Evolutionary conservation across 1,140 invertebrate genomes (phyloP), one percentile per base, ranked within the genome.

Genomic region (Drosophila ficusphila): DNA sequence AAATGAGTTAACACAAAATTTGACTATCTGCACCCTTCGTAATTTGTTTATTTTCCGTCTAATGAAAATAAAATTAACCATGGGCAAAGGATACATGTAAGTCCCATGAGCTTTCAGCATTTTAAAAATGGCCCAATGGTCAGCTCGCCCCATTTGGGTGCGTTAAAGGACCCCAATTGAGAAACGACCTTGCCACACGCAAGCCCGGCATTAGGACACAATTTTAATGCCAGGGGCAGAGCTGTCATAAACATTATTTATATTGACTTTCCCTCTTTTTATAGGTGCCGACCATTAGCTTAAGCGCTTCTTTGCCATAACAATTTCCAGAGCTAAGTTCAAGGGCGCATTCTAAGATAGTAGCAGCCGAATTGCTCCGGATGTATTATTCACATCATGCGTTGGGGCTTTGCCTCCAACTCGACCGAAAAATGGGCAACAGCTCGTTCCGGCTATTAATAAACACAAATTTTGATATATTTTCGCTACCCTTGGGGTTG

Each of bases 391-490:
- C 64, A 56, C 64, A 46, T 69, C 65, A 68, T 69, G 65, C 62
- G 62, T 69, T 39, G 42, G 67, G 42, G 27, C 44, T 65, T 81
- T 76, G 39, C 54, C 51, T 54, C 56, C 46, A 53, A 39, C 56
- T 56, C 41, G 21, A 12, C 19, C 36, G 52, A 67, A 57, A 60
- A 58, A 65, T 39, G 14, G 70, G 49, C 51, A 51, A 72, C 65
- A 64, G 61, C 61, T 58, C 46, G 56, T 51, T 31, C 8, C 33
- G 48, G 53, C 76, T 85, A 88, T 81, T 76, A 76, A 81, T 85
- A 85, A 69, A 49, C 58, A 81, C 53, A 73, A 47, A 61, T 64
- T 81, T 49, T 86, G 57, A 76, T 78, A 85, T 76, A 60, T 85
- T 56, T 54, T 51, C 34, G 8, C 27, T 58, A 38, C 52, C 44